phyloP scores from a whole-genome alignment of 2,113 vertebrate species.

The Miniopterus natalensis region DNA sequence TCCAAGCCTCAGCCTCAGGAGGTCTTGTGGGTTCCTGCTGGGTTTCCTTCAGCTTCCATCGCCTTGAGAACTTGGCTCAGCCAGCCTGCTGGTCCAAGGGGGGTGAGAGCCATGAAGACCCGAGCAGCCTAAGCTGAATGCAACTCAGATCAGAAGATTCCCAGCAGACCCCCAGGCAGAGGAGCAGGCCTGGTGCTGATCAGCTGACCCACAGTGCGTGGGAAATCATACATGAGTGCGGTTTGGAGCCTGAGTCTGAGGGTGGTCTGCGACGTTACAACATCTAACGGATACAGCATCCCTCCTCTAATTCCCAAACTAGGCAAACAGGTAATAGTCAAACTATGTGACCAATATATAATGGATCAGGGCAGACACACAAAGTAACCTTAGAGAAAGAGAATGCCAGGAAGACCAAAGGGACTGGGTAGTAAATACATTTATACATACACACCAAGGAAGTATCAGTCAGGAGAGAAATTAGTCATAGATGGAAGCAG shows the following conservation, averaged over 20 bases:
- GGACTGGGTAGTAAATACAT: background rate
- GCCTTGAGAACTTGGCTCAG: background rate
- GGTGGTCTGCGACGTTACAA: background rate
- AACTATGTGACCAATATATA: background rate
- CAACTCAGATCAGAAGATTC: background rate
- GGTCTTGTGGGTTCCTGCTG: background rate
- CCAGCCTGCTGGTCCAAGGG: background rate
- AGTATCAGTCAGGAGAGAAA: background rate
- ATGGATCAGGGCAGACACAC: background rate
- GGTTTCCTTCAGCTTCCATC: background rate
- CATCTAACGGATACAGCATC: background rate
- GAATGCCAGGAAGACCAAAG: background rate
- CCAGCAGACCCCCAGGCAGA: background rate
- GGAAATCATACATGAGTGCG: background rate
- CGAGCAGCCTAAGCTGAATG: background rate
- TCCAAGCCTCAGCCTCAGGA: background rate
- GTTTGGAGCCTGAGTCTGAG: background rate
- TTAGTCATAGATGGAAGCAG: background rate
- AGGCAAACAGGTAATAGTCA: background rate
- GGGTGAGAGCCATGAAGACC: background rate
- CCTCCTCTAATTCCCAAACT: background rate
- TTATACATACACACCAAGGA: background rate
- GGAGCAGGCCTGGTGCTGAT: background rate
- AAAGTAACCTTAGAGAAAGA: background rate
- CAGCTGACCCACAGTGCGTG: background rate